phyloP scores from a whole-genome alignment of 2,113 vertebrate genomes.

The Lanius collurio region DNA sequence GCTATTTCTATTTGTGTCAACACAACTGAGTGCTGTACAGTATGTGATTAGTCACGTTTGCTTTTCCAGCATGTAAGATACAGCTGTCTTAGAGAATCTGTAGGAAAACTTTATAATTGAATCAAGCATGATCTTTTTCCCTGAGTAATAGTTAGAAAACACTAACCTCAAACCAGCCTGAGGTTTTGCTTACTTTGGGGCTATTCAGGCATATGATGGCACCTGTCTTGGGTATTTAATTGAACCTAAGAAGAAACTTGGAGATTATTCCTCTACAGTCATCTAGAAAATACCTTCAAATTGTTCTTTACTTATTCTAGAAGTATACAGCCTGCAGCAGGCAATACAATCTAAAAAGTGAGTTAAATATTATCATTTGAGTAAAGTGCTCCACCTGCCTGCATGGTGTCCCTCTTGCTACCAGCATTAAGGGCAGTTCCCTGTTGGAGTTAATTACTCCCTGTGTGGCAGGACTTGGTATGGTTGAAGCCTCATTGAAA shows the following conservation, averaged over 20 bases:
- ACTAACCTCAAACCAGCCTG: background rate
- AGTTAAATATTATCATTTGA: background rate
- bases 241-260: background rate
- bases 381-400: slow-evolving; percentile 18
- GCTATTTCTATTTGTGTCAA: background rate
- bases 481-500: background rate
- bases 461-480: background rate
- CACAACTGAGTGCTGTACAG: background rate
- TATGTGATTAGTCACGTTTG: background rate
- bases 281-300: background rate
- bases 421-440: background rate
- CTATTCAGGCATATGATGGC: background rate
- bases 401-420: background rate
- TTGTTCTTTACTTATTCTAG: background rate
- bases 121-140: background rate
- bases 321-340: background rate
- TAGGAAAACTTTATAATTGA: background rate
- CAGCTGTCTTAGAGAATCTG: background rate
- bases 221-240: background rate
- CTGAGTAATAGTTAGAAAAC: background rate
- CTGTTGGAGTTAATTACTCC: background rate
- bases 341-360: background rate
- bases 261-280: background rate
- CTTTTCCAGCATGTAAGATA: background rate
- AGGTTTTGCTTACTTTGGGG: background rate